Percentiles rank a stretch among this genome's conserved stretches.
Evolutionary conservation across 2,113 vertebrate genomes (phyloP).

Genomic region (Gnathonemus echidnorhynchus): DNA sequence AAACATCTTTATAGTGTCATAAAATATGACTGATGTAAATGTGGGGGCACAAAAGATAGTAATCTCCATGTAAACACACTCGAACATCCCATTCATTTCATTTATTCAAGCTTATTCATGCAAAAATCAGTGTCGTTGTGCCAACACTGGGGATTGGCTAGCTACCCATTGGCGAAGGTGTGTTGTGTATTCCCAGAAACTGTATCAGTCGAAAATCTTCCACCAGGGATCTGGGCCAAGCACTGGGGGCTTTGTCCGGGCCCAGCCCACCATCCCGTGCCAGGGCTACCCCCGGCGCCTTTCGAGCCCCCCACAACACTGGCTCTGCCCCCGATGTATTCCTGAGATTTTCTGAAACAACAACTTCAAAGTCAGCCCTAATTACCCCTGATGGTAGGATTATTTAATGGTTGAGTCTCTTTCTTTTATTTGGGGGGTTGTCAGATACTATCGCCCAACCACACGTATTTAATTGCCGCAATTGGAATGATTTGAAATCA

Average conservation of each 20-base stretch:
- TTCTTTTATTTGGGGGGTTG: conserved; percentile 32
- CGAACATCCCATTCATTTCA: background rate
- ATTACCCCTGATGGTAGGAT: conserved; percentile 43
- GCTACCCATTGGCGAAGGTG: background rate
- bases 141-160: background rate
- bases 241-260: background rate
- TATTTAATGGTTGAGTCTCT: conserved; percentile 46
- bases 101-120: background rate
- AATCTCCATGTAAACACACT: background rate
- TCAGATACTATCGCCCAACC: conserved; percentile 42
- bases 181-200: conserved; percentile 12
- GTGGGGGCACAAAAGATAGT: background rate
- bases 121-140: background rate
- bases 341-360: conserved; percentile 35
- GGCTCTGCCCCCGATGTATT: conserved; percentile 25
- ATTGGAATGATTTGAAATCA: conserved; percentile 39
- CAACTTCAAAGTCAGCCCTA: conserved; percentile 39
- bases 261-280: background rate
- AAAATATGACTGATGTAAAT: background rate
- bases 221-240: background rate
- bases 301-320: conserved; percentile 20
- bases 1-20: background rate
- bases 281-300: conserved; percentile 29
- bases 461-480: conserved; percentile 44
- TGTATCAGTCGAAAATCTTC: conserved; percentile 2